phyloP scores from a whole-genome alignment of 64 coral and sea anemone species.

The Pachyseris speciosa region DNA sequence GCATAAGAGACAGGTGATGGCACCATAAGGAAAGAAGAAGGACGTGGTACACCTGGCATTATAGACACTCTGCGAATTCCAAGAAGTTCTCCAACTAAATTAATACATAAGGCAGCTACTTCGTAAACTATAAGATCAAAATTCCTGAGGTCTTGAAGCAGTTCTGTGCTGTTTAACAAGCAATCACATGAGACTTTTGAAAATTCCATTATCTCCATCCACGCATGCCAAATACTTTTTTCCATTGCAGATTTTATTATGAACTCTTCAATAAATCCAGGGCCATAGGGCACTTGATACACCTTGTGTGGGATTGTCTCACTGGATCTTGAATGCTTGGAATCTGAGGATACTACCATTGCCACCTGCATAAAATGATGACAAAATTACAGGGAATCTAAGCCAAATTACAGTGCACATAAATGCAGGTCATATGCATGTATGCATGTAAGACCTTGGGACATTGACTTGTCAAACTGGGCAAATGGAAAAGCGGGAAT shows the following conservation, averaged over 20 bases:
- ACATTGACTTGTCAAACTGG: no score
- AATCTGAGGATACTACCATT: no score
- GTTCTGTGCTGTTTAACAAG: not conserved
- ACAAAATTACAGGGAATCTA: no score
- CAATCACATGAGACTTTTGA: no score
- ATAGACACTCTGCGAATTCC: constrained; percentile 18
- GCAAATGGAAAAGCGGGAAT: no score
- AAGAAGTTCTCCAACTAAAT: constrained; percentile 17
- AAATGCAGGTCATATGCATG: no score
- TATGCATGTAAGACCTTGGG: no score
- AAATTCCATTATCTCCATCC: no score
- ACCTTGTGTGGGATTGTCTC: not conserved
- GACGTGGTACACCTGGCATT: not conserved
- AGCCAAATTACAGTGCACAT: no score
- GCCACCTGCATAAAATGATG: not conserved
- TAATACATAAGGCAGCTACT: not conserved
- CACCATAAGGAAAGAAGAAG: not conserved
- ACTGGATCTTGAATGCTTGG: not conserved
- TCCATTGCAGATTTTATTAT: not conserved
- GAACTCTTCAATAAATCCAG: not conserved
- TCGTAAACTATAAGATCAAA: constrained; percentile 71
- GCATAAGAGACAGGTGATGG: no score
- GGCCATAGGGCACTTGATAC: not conserved
- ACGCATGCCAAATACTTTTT: no score
- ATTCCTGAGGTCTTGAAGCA: constrained; percentile 16